Conservation (phyloP, 2,797 vertebrate species). For the Myotis findleyi region DNA sequence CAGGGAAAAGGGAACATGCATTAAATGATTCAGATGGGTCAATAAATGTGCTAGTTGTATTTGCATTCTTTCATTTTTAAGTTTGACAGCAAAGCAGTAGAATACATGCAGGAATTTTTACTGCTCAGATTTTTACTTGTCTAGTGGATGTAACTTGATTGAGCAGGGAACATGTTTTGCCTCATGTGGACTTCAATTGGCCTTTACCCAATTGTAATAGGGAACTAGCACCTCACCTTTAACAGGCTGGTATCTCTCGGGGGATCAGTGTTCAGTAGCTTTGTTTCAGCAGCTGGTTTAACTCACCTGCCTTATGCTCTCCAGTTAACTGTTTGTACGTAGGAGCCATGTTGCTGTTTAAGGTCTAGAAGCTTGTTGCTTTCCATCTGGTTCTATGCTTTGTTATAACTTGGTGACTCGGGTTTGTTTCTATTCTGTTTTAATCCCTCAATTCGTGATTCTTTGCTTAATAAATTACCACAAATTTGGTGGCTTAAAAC, state of each 20-base stretch:
- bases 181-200: not conserved
- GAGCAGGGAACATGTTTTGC: not conserved
- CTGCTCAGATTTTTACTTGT: not conserved
- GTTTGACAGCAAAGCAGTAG: not conserved
- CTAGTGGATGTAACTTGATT: not conserved
- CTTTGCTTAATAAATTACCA: not conserved
- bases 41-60: not conserved
- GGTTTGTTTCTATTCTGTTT: not conserved
- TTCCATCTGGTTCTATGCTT: not conserved
- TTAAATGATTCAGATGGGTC: not conserved
- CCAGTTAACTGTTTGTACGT: not conserved
- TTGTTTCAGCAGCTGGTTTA: not conserved
- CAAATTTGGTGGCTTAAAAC: not conserved
- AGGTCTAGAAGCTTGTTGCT: not conserved
- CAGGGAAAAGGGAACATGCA: not conserved
- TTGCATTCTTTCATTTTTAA: constrained; percentile 6
- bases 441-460: not conserved
- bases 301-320: not conserved
- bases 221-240: not conserved
- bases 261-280: not conserved
- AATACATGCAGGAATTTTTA: not conserved
- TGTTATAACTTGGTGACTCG: not conserved
- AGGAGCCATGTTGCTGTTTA: not conserved
- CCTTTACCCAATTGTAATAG: not conserved
- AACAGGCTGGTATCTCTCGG: not conserved